Percentiles rank a stretch among this genome's conserved stretches.
phyloP scores from a whole-genome alignment of 30 jellyfish, hydroid and myxozoan genomes.

The Aurelia sp. region DNA sequence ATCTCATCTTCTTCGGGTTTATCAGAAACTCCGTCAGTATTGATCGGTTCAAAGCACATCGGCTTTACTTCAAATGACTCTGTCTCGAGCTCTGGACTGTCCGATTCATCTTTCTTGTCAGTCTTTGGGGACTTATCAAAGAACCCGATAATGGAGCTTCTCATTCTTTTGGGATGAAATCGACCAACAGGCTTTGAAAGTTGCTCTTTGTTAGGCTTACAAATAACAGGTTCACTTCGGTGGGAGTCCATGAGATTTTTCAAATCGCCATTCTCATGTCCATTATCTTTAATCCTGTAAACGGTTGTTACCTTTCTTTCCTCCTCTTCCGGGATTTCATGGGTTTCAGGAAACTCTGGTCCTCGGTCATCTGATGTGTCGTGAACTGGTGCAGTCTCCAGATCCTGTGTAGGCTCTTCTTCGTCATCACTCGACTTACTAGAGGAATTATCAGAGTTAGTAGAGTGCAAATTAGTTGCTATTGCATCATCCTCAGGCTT shows the following conservation, averaged over 20 bases:
- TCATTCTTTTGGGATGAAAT: background rate
- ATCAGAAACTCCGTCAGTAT: background rate
- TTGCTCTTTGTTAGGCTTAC: background rate
- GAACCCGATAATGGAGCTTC: background rate
- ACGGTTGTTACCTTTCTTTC: background rate
- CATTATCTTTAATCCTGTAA: background rate
- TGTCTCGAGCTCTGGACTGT: background rate
- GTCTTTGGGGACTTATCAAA: background rate
- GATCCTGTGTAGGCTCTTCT: background rate
- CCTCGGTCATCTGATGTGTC: background rate
- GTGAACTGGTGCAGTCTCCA: background rate
- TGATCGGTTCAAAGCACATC: background rate
- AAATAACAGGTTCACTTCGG: background rate
- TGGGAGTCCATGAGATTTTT: background rate
- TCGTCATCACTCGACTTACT: background rate
- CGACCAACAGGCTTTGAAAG: background rate
- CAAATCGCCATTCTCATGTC: background rate
- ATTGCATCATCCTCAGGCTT: background rate
- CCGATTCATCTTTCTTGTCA: background rate
- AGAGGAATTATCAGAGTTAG: background rate
- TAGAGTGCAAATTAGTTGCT: background rate
- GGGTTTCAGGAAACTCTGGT: background rate
- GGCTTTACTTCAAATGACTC: background rate
- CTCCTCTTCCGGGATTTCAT: background rate
- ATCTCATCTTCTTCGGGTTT: no score